A percentile compares a stretch with the other conserved stretches of the same genome.
phyloP scores from a whole-genome alignment of 2,797 vertebrate species.

The Liparis tanakae region DNA sequence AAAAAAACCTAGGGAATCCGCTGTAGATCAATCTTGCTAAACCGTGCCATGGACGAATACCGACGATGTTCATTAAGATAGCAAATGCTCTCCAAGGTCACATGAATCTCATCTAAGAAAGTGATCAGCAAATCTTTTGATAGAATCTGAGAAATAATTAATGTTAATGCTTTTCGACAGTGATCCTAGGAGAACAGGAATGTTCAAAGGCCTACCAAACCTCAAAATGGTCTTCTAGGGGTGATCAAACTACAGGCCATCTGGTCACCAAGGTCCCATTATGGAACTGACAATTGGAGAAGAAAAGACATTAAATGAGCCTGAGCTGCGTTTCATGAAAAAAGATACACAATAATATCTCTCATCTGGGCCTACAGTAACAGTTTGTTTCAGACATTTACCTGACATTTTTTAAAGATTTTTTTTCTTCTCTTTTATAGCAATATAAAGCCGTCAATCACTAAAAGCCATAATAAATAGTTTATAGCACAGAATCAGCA shows the following conservation, averaged over 20 bases:
- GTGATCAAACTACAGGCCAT: constrained; percentile 54
- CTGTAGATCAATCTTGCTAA: constrained; percentile 71
- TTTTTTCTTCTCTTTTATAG: constrained; percentile 60
- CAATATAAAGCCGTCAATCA: constrained; percentile 60
- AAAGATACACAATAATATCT: constrained; percentile 27
- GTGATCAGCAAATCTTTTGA: constrained; percentile 28
- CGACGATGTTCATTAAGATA: constrained; percentile 57
- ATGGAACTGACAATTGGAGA: constrained; percentile 30
- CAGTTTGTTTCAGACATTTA: constrained; percentile 54
- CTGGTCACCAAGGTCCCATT: constrained; percentile 55
- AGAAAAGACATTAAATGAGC: constrained; percentile 25
- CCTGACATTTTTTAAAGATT: constrained; percentile 53
- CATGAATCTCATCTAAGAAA: constrained; percentile 41
- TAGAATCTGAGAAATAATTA: constrained; percentile 39
- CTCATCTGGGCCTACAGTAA: constrained; percentile 29
- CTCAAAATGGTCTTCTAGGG: constrained; percentile 27
- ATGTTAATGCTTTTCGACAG: constrained; percentile 30
- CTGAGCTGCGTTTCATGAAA: constrained; percentile 11
- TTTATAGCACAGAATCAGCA: constrained; percentile 76
- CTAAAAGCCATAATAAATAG: constrained; percentile 70
- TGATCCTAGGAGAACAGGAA: constrained; percentile 29
- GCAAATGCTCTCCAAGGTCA: constrained; percentile 62
- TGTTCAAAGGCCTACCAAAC: constrained; percentile 35
- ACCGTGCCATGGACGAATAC: constrained; percentile 61
- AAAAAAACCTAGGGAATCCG: constrained; percentile 59